A percentile compares a stretch with the other conserved stretches of the same genome.
Conservation (phyloP, 1,140 invertebrate genomes). For the Drosophila aff. region DNA sequence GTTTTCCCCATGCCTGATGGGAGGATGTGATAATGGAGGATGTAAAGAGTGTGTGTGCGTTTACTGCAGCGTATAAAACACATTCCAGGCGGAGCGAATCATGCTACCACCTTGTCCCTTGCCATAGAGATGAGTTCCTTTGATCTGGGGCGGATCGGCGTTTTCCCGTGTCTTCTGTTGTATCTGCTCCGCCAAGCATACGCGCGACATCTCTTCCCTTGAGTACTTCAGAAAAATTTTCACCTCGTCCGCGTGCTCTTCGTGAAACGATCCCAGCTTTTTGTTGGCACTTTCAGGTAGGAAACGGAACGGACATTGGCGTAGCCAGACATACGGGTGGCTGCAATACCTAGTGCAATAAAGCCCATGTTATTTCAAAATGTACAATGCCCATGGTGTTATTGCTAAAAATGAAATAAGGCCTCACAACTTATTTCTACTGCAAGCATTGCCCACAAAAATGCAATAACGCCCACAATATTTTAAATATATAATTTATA, state of each 20-base stretch:
- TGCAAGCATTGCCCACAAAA: too few relatives aligned
- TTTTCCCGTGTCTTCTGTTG: constrained; percentile 91
- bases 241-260: constrained; percentile 89
- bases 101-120: constrained; percentile 82
- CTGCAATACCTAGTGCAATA: too few relatives aligned
- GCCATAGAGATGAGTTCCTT: constrained; percentile 90
- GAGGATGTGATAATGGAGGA: constrained; percentile 22
- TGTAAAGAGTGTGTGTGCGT: constrained; percentile 54
- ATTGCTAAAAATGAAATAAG: too few relatives aligned
- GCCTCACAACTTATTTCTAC: too few relatives aligned
- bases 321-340: too few relatives aligned
- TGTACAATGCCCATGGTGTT: too few relatives aligned
- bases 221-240: constrained; percentile 90
- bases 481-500: too few relatives aligned
- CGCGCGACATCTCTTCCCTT: constrained; percentile 90
- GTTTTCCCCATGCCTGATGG: constrained; percentile 53
- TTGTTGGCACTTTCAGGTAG: constrained; percentile 88
- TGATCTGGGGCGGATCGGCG: constrained; percentile 90
- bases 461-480: too few relatives aligned
- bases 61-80: constrained; percentile 67
- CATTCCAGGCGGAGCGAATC: constrained; percentile 66
- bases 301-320: constrained; percentile 3
- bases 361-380: too few relatives aligned
- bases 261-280: constrained; percentile 89
- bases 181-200: constrained; percentile 88